Conservation (phyloP, 2,113 vertebrate genomes). For the Leptodactylus fuscus region DNA sequence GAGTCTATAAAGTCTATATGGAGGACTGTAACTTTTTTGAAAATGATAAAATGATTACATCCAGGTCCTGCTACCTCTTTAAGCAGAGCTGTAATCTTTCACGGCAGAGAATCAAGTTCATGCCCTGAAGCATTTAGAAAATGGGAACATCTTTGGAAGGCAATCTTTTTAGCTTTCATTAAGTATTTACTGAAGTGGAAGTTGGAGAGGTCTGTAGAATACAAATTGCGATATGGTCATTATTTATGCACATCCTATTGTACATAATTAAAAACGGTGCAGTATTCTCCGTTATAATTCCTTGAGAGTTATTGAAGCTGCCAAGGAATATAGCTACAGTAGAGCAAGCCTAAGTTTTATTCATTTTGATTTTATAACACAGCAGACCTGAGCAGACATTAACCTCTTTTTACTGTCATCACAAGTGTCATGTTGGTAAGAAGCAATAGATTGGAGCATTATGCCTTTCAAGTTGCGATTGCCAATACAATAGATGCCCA, state of each 20-base stretch:
- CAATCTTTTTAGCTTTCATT: slow-evolving; percentile 65
- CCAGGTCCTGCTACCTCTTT: slow-evolving; percentile 18
- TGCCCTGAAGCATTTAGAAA: slow-evolving; percentile 58
- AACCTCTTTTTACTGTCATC: background rate
- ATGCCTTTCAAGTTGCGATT: no score
- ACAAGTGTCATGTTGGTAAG: background rate
- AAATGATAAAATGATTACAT: slow-evolving; percentile 47
- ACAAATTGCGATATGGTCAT: slow-evolving; percentile 52
- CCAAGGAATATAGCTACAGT: slow-evolving; percentile 15
- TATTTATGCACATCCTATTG: slow-evolving; percentile 59
- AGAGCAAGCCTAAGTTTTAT: slow-evolving; percentile 16
- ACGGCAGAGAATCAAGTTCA: slow-evolving; percentile 56
- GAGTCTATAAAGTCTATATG: no score
- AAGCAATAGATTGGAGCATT: background rate
- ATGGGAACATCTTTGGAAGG: slow-evolving; percentile 68
- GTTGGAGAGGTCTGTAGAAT: slow-evolving; percentile 52
- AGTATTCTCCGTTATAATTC: slow-evolving; percentile 39
- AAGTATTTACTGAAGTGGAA: slow-evolving; percentile 60
- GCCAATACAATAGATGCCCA: no score
- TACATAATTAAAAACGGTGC: slow-evolving; percentile 56
- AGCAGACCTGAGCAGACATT: background rate
- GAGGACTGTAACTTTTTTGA: background rate
- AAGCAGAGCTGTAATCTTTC: slow-evolving; percentile 36
- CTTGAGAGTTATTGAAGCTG: slow-evolving; percentile 50
- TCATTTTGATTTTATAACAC: slow-evolving; percentile 30